Evolutionary conservation across 2,113 vertebrate species (phyloP).

Genomic region (Bagarius yarrelli): DNA sequence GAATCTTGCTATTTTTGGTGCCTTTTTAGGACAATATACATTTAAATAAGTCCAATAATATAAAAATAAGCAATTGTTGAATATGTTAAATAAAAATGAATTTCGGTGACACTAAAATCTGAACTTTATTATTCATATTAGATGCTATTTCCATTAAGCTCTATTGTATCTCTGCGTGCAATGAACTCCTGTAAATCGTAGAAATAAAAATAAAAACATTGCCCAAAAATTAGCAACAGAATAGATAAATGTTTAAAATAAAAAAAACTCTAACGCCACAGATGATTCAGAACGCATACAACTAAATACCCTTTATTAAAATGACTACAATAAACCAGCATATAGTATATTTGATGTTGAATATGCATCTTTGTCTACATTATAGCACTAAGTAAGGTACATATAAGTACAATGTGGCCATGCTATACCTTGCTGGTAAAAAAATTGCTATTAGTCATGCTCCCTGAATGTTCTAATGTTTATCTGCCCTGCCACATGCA

Average conservation of each 20-base stretch:
- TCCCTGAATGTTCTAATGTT: not conserved
- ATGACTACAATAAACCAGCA: not conserved
- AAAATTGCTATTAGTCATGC: constrained; percentile 14
- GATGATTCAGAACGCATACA: not conserved
- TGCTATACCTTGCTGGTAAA: not conserved
- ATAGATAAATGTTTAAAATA: not conserved
- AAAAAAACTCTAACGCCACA: not conserved
- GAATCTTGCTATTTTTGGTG: no score
- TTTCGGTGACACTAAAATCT: not conserved
- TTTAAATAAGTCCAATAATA: no score
- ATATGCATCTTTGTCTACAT: not conserved
- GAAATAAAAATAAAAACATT: not conserved
- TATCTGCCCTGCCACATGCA: not conserved
- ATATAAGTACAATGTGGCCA: not conserved
- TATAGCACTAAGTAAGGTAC: not conserved
- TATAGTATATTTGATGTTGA: not conserved
- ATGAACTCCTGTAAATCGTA: not conserved
- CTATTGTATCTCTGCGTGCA: not conserved
- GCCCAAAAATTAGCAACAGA: not conserved
- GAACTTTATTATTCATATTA: not conserved
- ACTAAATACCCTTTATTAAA: not conserved
- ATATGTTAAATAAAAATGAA: no score
- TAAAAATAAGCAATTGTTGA: not conserved
- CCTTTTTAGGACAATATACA: no score
- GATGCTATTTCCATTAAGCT: not conserved